Conservation (phyloP, 2,113 vertebrate genomes). For the Osmerus mordax region DNA sequence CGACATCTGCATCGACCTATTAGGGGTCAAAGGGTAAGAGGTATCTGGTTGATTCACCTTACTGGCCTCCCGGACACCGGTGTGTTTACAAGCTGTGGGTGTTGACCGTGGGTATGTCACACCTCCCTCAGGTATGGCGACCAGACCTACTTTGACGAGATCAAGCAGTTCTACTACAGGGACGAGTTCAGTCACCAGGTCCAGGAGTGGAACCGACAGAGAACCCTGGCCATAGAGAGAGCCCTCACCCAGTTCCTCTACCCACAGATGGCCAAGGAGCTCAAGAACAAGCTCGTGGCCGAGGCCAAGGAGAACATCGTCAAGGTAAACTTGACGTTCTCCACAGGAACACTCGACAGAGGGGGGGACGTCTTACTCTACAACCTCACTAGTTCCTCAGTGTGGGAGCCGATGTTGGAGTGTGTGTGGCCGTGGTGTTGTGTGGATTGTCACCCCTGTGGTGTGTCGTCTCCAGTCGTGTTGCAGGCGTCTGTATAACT, state of each 20-base stretch:
- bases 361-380: too few species aligned
- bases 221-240: conserved; percentile 91
- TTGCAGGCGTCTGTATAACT: conserved; percentile 85
- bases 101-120: background rate
- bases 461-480: conserved; percentile 68
- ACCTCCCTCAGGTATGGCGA: conserved; percentile 81
- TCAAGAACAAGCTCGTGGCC: conserved; percentile 90
- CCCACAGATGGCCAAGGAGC: conserved; percentile 94
- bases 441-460: background rate
- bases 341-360: background rate
- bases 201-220: conserved; percentile 97
- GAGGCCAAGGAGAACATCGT: conserved; percentile 96
- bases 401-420: too few species aligned
- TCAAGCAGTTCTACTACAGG: conserved; percentile 98
- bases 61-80: background rate
- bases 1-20: conserved; percentile 94
- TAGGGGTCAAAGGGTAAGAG: conserved; percentile 90
- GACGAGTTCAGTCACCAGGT: conserved; percentile 99
- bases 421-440: too few species aligned
- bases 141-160: conserved; percentile 97
- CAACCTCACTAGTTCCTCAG: too few species aligned
- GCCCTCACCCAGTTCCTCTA: conserved; percentile 94
- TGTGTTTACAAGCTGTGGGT: background rate
- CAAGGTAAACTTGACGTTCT: conserved; percentile 71
- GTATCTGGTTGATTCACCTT: background rate